phyloP scores from a whole-genome alignment of 1,140 invertebrate genomes.

The Eumeta japonica region DNA sequence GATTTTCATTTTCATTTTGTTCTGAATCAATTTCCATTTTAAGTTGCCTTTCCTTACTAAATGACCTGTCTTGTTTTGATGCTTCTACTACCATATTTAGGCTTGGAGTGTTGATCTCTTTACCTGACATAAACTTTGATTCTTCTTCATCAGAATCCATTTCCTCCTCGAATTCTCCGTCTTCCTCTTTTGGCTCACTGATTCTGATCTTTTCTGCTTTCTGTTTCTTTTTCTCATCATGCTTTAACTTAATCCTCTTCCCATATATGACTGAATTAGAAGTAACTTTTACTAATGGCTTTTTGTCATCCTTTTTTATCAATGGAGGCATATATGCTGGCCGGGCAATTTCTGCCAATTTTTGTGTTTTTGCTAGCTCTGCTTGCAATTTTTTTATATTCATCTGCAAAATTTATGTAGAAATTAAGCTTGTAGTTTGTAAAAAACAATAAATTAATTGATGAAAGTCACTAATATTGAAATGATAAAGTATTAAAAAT shows the following conservation, averaged over 20 bases:
- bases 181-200: constrained; percentile 23
- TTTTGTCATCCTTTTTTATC: constrained; percentile 24
- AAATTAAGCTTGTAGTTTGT: no score
- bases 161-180: constrained; percentile 47
- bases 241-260: constrained; percentile 39
- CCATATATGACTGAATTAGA: constrained; percentile 45
- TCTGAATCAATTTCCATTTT: no score
- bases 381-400: constrained; percentile 68
- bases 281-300: constrained; percentile 25
- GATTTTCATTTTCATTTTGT: no score
- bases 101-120: constrained; percentile 6
- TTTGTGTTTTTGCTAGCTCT: constrained; percentile 68
- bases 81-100: no score
- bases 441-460: not conserved
- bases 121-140: not conserved
- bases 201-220: constrained; percentile 26
- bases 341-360: constrained; percentile 76
- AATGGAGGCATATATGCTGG: constrained; percentile 68
- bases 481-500: no score
- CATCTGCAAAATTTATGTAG: constrained; percentile 51
- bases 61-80: no score
- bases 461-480: not conserved
- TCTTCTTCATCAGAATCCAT: constrained; percentile 48
- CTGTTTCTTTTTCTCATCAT: constrained; percentile 33
- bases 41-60: no score